Percentiles rank a stretch among this genome's conserved stretches.
Conservation (phyloP, 1,140 invertebrate species). For the Achroia grisella region DNA sequence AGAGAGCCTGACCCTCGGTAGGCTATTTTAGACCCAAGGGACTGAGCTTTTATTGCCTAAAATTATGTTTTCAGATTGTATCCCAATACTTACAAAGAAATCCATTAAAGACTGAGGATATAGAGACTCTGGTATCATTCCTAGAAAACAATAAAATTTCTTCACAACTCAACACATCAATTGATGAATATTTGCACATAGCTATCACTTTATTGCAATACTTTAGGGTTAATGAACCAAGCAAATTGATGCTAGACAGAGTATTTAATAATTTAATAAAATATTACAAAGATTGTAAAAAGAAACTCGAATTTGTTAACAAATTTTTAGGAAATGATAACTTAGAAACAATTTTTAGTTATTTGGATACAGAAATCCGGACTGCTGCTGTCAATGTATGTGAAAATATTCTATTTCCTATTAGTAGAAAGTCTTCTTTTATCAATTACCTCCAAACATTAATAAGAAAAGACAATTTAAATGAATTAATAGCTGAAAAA, state of each 20-base stretch:
- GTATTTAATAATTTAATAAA: slow-evolving; percentile 38
- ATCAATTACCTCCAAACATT: slow-evolving; percentile 49
- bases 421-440: slow-evolving; percentile 43
- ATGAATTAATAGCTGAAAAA: slow-evolving; percentile 45
- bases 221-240: slow-evolving; percentile 22
- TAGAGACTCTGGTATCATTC: slow-evolving; percentile 37
- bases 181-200: slow-evolving; percentile 43
- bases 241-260: slow-evolving; percentile 18
- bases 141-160: slow-evolving; percentile 46
- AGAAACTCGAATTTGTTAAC: slow-evolving; percentile 53
- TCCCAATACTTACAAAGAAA: slow-evolving; percentile 42
- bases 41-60: too few species aligned
- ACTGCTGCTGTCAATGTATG: slow-evolving; percentile 36
- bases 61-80: slow-evolving; percentile 53
- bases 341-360: slow-evolving; percentile 51
- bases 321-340: slow-evolving; percentile 46
- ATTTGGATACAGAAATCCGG: slow-evolving; percentile 31
- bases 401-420: slow-evolving; percentile 46
- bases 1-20: too few species aligned
- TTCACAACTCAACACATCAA: slow-evolving; percentile 28
- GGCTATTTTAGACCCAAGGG: too few species aligned
- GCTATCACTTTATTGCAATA: slow-evolving; percentile 40
- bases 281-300: slow-evolving; percentile 54
- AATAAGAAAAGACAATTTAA: slow-evolving; percentile 50
- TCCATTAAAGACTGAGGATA: slow-evolving; percentile 32